Evolutionary conservation across 1,140 invertebrate species (phyloP), one percentile per base, ranked within the genome.

Genomic region (Sweltsa coloradensis): DNA sequence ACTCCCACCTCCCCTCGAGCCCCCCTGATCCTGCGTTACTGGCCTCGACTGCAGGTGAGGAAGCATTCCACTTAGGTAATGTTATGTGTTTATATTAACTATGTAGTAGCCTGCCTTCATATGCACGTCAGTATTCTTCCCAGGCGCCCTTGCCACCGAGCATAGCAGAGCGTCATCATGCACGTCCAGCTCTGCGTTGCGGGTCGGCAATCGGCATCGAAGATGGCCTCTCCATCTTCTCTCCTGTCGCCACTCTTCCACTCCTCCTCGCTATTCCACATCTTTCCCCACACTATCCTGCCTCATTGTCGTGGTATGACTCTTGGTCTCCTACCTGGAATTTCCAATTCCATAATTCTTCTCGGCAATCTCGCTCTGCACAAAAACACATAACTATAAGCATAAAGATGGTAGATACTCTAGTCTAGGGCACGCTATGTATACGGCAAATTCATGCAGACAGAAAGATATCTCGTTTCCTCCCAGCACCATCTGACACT

Each of bases 181-280:
- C 5, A 5, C 36, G n/a, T 42, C 41, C 11, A 55, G 34, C 60
- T 54, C 41, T 57, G 59, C 5, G 61, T 57, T 31, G 60, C 51
- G 1, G 61, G 60, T 60, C 62, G 64, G 34, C 59, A 61, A 60
- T 63, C 61, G 21, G 62, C 64, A 18, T 62, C 50, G 36, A 62
- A 62, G 22, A 64, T 25, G 55, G 62, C 56, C n/a, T 64, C 27
- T 0, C 60, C n/a, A n/a, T n/a, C n/a, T n/a, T n/a, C n/a, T n/a
- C n/a, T n/a, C n/a, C n/a, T n/a, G n/a, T n/a, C n/a, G n/a, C n/a
- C n/a, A n/a, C n/a, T n/a, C n/a, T n/a, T n/a, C n/a, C n/a, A n/a
- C n/a, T n/a, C n/a, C n/a, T n/a, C n/a, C n/a, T n/a, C n/a, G n/a
- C n/a, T n/a, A n/a, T n/a, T n/a, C n/a, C n/a, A n/a, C n/a, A n/a